These are phyloP conservation scores for Exocentrus adspersus DNA, from an alignment of 2,888 invertebrate genomes.

Conservation along the genomic window DNA sequence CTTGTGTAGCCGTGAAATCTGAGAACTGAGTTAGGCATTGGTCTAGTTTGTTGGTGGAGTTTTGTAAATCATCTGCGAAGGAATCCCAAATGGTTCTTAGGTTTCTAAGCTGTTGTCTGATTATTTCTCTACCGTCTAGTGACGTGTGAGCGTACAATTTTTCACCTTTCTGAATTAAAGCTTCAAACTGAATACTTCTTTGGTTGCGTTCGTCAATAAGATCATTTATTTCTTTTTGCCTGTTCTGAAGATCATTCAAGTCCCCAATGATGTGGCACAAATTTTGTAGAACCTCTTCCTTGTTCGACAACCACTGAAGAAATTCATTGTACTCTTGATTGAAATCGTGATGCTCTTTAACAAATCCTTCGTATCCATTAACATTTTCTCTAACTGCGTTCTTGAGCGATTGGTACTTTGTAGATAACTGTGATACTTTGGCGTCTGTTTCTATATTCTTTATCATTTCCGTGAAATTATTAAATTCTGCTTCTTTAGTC, in stretches of 20 bases:
- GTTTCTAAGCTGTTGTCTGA: conserved; percentile 86
- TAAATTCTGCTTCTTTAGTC: conserved; percentile 74
- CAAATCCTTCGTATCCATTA: conserved; percentile 83
- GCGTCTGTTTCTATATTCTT: conserved; percentile 80
- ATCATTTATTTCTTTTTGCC: conserved; percentile 82
- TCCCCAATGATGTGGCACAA: conserved; percentile 89
- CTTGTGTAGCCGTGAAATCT: conserved; percentile 91
- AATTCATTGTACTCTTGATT: conserved; percentile 79
- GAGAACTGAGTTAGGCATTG: conserved; percentile 91
- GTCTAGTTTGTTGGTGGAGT: conserved; percentile 83
- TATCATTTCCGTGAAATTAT: conserved; percentile 73
- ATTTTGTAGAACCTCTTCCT: conserved; percentile 78
- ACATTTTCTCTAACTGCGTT: conserved; percentile 86
- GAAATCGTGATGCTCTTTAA: conserved; percentile 86
- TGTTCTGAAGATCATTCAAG: conserved; percentile 81
- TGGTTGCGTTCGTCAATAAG: conserved; percentile 80
- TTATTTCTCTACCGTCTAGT: conserved; percentile 92
- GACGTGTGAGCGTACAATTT: conserved; percentile 93
- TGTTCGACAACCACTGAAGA: conserved; percentile 77
- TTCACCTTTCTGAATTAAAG: conserved; percentile 88
- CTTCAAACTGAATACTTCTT: conserved; percentile 83
- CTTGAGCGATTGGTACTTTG: conserved; percentile 83
- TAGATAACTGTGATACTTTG: conserved; percentile 80
- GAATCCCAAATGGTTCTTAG: conserved; percentile 89
- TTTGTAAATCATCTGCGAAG: conserved; percentile 86